Evolutionary conservation across 2,797 vertebrate species (phyloP).

Genomic region (Sciurus vulgaris): DNA sequence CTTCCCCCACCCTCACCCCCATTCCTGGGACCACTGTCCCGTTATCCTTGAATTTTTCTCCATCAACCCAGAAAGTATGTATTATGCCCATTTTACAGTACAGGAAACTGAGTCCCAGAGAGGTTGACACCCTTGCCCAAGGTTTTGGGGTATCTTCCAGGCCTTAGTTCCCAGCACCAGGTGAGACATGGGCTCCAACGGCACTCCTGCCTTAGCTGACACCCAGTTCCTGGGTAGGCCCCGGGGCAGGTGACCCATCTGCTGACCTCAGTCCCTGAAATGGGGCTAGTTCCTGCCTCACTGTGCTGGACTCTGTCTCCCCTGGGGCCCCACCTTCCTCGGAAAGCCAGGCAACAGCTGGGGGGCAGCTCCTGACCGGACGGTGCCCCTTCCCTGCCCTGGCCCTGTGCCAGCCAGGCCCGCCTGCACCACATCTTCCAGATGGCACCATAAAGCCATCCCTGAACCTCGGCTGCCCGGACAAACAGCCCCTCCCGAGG

Average conservation of each 20-base stretch:
- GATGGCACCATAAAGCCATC: conserved; percentile 85
- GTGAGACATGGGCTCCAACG: neutral
- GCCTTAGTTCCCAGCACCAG: neutral
- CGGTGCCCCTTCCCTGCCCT: neutral
- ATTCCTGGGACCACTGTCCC: neutral
- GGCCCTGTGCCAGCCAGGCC: conserved; percentile 64
- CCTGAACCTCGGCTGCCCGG: neutral
- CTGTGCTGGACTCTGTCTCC: neutral
- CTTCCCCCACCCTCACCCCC: too few relatives aligned
- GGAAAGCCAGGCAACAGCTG: conserved; percentile 56
- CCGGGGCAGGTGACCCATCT: neutral
- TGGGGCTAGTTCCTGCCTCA: neutral
- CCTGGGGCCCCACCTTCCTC: neutral
- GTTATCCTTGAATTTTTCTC: neutral
- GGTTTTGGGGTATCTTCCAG: neutral
- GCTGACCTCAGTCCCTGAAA: neutral
- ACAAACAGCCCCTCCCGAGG: conserved; percentile 78
- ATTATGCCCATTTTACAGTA: neutral
- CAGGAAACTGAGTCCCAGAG: neutral
- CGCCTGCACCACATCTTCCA: conserved; percentile 82
- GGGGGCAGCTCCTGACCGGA: conserved; percentile 67
- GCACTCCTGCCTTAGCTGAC: neutral
- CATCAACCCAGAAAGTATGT: accelerated
- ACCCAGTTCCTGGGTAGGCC: neutral
- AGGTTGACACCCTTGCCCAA: neutral